Conservation (phyloP, 2,888 invertebrate species). For the Gymnosoma rotundatum region DNA sequence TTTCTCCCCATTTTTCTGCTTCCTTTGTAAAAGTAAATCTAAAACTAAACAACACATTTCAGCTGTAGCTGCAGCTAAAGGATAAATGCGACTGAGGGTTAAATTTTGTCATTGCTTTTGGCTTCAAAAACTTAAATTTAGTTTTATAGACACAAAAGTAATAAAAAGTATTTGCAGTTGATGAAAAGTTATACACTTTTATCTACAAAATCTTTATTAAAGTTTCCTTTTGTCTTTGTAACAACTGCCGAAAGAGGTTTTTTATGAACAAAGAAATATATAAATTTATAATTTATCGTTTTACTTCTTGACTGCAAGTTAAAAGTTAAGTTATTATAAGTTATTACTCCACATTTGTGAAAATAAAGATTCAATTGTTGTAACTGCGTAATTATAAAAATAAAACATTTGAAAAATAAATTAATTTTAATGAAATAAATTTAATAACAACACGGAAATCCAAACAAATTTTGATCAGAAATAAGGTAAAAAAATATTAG, state of each 20-base stretch:
- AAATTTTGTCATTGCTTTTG: slow-evolving; percentile 32
- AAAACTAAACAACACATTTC: slow-evolving; percentile 14
- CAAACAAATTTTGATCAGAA: no score
- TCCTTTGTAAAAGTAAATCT: not conserved
- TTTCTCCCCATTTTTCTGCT: not conserved
- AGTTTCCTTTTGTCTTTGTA: slow-evolving; percentile 43
- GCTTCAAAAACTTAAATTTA: slow-evolving; percentile 50
- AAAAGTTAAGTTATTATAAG: no score
- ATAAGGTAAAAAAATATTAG: no score
- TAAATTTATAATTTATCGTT: no score
- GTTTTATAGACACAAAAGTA: slow-evolving; percentile 30
- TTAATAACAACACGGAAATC: no score
- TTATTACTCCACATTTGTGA: no score
- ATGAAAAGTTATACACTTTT: slow-evolving; percentile 47
- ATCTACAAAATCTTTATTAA: slow-evolving; percentile 36
- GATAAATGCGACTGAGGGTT: not conserved
- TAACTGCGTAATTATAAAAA: no score
- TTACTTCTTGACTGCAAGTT: no score
- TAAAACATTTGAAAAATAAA: no score
- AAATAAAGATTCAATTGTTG: no score
- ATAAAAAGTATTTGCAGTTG: slow-evolving; percentile 33
- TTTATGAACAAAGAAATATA: no score
- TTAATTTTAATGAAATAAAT: no score
- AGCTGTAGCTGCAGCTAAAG: not conserved
- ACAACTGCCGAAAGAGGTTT: not conserved